A percentile compares a stretch with the other conserved stretches of the same genome.
Evolutionary conservation across 2,888 invertebrate genomes (phyloP).

Genomic region (Ypsolopha sequella): DNA sequence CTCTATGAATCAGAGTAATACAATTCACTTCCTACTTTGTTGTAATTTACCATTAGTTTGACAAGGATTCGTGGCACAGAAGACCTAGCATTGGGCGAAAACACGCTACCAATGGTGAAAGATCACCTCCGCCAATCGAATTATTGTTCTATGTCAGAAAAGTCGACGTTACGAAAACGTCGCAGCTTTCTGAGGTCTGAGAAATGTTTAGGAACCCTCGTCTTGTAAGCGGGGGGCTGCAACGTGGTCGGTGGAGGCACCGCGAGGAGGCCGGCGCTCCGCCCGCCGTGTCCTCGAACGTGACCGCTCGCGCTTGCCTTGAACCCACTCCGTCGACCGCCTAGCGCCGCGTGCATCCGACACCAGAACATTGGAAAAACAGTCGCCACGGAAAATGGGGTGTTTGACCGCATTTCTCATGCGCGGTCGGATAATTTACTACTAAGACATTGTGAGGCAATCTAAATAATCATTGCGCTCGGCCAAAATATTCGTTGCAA

Average conservation of each 20-base stretch:
- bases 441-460: background rate
- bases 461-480: too few relatives aligned
- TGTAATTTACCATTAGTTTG: background rate
- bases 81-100: too few relatives aligned
- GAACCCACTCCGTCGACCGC: conserved; percentile 33
- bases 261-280: conserved; percentile 27
- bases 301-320: conserved; percentile 68
- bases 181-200: background rate
- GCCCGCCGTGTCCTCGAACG: conserved; percentile 60
- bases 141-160: too few relatives aligned
- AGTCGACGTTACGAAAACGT: background rate
- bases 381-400: conserved; percentile 27
- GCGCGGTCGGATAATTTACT: background rate
- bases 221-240: background rate
- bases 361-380: conserved; percentile 32
- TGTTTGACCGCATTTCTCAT: conserved; percentile 4
- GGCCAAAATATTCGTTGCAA: too few relatives aligned
- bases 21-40: background rate
- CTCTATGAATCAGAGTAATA: conserved; percentile 14
- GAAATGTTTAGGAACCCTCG: background rate
- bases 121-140: too few relatives aligned
- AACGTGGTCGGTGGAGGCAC: conserved; percentile 27
- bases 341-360: background rate
- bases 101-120: too few relatives aligned
- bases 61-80: background rate